phyloP scores from a whole-genome alignment of 1,140 invertebrate species.

The Drosophila parabipectinata region DNA sequence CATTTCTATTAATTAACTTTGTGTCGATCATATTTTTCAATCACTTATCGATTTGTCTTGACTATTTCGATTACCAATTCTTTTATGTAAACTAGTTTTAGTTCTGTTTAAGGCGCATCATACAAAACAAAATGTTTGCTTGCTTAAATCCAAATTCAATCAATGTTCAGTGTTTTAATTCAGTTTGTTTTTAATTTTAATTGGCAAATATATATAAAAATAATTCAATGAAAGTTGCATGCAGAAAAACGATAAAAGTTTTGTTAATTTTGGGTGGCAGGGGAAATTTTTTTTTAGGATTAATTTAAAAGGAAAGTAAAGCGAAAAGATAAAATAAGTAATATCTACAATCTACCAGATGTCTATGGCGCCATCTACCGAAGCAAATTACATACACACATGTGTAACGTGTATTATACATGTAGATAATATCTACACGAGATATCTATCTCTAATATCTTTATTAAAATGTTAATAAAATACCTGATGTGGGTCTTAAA shows the following conservation, averaged over 20 bases:
- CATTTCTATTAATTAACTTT: constrained; percentile 55
- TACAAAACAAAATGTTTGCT: constrained; percentile 44
- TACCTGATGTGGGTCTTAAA: too few species aligned
- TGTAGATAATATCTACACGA: background rate
- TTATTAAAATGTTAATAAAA: too few species aligned
- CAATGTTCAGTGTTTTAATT: constrained; percentile 57
- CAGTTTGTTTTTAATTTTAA: constrained; percentile 47
- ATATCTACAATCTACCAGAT: background rate
- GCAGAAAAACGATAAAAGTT: background rate
- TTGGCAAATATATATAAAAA: constrained; percentile 63
- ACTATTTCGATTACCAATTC: constrained; percentile 26
- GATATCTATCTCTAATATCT: too few species aligned
- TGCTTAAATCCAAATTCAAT: constrained; percentile 46
- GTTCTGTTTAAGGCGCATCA: constrained; percentile 44
- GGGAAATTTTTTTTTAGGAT: background rate
- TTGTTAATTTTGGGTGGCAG: background rate
- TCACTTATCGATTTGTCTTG: constrained; percentile 26
- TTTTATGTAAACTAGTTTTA: constrained; percentile 53
- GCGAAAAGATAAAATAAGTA: background rate
- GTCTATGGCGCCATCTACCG: background rate
- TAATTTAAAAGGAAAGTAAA: too few species aligned
- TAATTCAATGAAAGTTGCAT: constrained; percentile 69
- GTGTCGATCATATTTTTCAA: constrained; percentile 23
- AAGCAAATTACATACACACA: background rate
- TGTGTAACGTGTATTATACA: background rate